Percentiles rank a stretch among this genome's conserved stretches.
phyloP scores from a whole-genome alignment of 2,113 vertebrate genomes.

The Lontra canadensis region DNA sequence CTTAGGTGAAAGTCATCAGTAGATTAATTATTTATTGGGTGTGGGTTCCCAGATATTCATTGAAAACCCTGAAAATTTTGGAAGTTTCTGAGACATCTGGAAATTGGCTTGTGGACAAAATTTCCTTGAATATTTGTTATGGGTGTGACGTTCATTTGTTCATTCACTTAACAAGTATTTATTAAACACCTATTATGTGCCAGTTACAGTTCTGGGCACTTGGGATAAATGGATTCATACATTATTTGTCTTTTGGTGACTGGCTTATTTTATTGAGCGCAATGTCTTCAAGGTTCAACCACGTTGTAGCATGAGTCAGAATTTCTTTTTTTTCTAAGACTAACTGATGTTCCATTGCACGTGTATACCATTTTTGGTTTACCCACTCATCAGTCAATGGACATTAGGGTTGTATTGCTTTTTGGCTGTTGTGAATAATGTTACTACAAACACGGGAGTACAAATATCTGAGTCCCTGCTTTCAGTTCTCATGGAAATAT shows the following conservation, averaged over 20 bases:
- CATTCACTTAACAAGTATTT: neutral
- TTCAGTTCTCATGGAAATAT: neutral
- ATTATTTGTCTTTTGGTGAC: neutral
- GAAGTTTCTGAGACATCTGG: neutral
- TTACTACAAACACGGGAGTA: neutral
- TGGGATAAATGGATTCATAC: neutral
- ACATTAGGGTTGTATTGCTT: neutral
- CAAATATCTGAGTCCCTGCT: neutral
- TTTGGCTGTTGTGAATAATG: neutral
- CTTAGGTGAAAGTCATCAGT: conserved; percentile 5
- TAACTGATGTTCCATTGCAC: neutral
- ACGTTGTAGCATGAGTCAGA: neutral
- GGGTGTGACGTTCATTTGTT: neutral
- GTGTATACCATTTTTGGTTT: neutral
- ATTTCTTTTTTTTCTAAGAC: neutral
- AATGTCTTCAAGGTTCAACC: neutral
- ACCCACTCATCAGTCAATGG: neutral
- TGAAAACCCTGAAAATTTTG: neutral
- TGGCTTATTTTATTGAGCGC: neutral
- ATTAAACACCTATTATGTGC: neutral
- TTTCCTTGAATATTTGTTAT: neutral
- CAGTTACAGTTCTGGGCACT: neutral
- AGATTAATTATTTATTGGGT: neutral
- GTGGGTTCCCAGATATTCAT: neutral
- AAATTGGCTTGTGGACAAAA: neutral